phyloP scores from a whole-genome alignment of 1,140 invertebrate genomes.

The Drosophila ercepeae region DNA sequence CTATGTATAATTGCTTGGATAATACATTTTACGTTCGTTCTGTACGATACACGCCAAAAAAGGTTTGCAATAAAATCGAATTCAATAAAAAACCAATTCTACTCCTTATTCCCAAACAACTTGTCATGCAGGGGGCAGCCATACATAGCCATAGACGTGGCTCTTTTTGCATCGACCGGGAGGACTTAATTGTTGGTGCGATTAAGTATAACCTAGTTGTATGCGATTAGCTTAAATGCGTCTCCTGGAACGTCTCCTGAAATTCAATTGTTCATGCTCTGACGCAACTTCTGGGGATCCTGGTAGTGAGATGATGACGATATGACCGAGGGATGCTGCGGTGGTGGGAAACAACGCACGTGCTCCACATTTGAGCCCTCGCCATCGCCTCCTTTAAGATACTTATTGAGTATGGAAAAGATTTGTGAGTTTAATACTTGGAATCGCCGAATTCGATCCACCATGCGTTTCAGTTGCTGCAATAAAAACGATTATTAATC shows the following conservation, averaged over 20 bases:
- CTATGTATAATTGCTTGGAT: conserved; percentile 68
- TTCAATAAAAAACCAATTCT: conserved; percentile 39
- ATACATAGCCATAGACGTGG: conserved; percentile 6
- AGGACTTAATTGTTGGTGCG: conserved; percentile 34
- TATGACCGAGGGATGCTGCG: conserved; percentile 89
- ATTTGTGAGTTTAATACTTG: conserved; percentile 99
- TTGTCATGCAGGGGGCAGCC: conserved; percentile 16
- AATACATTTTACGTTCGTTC: conserved; percentile 65
- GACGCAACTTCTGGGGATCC: conserved; percentile 82
- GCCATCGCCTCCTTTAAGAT: conserved; percentile 93
- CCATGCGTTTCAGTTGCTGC: conserved; percentile 97
- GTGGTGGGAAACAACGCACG: conserved; percentile 98
- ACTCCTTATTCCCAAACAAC: conserved; percentile 7
- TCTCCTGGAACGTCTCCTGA: neutral
- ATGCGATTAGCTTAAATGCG: conserved; percentile 61
- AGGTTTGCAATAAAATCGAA: conserved; percentile 70
- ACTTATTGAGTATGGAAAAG: conserved; percentile 98
- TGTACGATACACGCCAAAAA: conserved; percentile 40
- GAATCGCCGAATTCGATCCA: conserved; percentile 98
- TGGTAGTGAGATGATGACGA: conserved; percentile 82
- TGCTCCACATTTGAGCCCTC: conserved; percentile 96
- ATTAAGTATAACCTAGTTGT: conserved; percentile 51
- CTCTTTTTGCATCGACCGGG: conserved; percentile 1
- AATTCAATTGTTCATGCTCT: conserved; percentile 80
- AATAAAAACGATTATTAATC: conserved; percentile 66